Percentiles rank a stretch among this genome's conserved stretches.
phyloP scores from a whole-genome alignment of 2,113 vertebrate species.

The Rhinopithecus roxellana region DNA sequence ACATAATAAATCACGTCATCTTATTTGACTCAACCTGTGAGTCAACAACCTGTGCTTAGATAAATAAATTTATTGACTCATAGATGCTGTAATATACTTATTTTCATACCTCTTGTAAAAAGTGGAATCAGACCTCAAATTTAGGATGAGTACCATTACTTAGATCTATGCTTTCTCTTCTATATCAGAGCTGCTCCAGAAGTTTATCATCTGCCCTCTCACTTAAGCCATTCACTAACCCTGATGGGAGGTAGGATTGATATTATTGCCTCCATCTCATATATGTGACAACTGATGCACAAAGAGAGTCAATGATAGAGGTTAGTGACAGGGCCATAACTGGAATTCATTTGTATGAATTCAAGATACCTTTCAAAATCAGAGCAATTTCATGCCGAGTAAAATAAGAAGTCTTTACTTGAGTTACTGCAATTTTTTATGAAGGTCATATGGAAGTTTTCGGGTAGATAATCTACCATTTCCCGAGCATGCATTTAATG shows the following conservation, averaged over 20 bases:
- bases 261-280: background rate
- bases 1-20: background rate
- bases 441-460: background rate
- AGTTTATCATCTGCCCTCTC: background rate
- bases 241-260: background rate
- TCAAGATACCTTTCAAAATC: background rate
- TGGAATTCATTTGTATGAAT: background rate
- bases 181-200: background rate
- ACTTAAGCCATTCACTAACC: background rate
- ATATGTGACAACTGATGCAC: background rate
- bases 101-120: background rate
- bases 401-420: background rate
- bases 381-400: background rate
- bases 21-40: too few relatives aligned
- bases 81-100: background rate
- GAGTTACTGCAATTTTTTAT: background rate
- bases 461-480: background rate
- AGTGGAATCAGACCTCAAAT: background rate
- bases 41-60: background rate
- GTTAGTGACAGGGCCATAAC: background rate
- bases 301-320: background rate
- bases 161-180: background rate
- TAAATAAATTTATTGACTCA: background rate
- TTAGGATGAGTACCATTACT: background rate
- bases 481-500: background rate